Conservation (phyloP, 2,888 invertebrate genomes). For the Allacma fusca region DNA sequence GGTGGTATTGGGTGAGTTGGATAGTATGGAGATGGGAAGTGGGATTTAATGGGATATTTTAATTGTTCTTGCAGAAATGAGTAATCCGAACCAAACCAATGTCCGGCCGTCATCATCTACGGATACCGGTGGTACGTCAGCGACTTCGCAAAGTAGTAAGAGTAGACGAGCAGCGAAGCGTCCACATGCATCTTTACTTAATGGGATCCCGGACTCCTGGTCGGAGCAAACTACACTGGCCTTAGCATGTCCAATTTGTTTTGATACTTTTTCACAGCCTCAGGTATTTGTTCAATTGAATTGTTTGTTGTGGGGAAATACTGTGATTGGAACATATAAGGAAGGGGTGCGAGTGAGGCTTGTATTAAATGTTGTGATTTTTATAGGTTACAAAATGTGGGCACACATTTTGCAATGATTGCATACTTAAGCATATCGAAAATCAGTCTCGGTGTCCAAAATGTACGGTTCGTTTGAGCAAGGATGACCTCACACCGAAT, state of each 20-base stretch:
- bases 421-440: conserved; percentile 76
- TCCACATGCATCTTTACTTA: conserved; percentile 11
- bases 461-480: conserved; percentile 75
- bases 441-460: conserved; percentile 79
- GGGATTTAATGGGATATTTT: not conserved
- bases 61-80: conserved; percentile 23
- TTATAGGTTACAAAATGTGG: conserved; percentile 83
- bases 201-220: conserved; percentile 19
- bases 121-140: not conserved
- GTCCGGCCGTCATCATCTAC: conserved; percentile 29
- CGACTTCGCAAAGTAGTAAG: not conserved
- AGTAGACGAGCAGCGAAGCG: conserved; percentile 10
- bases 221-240: conserved; percentile 43
- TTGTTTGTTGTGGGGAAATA: not conserved
- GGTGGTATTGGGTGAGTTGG: no score
- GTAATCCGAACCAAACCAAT: conserved; percentile 18
- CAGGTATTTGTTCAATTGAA: conserved; percentile 65
- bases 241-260: conserved; percentile 81
- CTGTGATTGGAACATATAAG: no score
- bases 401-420: conserved; percentile 88
- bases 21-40: no score
- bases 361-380: not conserved
- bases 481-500: conserved; percentile 84
- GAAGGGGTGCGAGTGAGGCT: no score
- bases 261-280: conserved; percentile 86